phyloP scores from a whole-genome alignment of 2,113 vertebrate genomes.

The Saccopteryx leptura region DNA sequence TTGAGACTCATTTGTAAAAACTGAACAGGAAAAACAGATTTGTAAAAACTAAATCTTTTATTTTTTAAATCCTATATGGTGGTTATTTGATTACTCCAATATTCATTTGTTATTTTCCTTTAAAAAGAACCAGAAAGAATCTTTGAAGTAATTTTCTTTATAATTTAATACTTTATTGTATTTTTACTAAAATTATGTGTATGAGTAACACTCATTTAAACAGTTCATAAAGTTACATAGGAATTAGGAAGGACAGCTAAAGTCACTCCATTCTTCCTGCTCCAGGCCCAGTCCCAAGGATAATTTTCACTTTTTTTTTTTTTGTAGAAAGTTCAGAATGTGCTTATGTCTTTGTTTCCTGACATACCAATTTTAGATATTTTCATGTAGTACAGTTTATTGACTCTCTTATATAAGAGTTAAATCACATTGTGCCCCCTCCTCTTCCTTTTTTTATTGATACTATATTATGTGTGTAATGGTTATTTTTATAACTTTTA shows the following conservation, averaged over 20 bases:
- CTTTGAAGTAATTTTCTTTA: background rate
- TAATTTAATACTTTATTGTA: background rate
- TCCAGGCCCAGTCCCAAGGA: background rate
- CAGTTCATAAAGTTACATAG: background rate
- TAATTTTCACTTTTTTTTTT: background rate
- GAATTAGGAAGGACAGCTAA: background rate
- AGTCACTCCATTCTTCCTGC: background rate
- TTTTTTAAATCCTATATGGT: background rate
- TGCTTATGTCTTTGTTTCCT: background rate
- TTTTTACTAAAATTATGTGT: background rate
- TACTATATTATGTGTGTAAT: background rate
- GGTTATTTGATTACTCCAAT: background rate
- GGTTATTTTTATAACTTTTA: background rate
- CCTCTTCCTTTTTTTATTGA: background rate
- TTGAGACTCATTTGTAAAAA: background rate
- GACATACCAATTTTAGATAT: background rate
- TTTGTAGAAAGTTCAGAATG: background rate
- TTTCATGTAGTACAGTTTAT: background rate
- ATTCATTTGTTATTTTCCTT: constrained; percentile 23
- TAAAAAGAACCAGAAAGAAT: background rate
- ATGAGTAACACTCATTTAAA: background rate
- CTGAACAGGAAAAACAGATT: background rate
- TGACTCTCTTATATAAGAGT: background rate
- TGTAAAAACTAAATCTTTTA: background rate
- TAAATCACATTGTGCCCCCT: background rate